Percentiles rank a stretch among this genome's conserved stretches.
phyloP scores from a whole-genome alignment of 1,140 invertebrate genomes.

The Dendroctonus valens region DNA sequence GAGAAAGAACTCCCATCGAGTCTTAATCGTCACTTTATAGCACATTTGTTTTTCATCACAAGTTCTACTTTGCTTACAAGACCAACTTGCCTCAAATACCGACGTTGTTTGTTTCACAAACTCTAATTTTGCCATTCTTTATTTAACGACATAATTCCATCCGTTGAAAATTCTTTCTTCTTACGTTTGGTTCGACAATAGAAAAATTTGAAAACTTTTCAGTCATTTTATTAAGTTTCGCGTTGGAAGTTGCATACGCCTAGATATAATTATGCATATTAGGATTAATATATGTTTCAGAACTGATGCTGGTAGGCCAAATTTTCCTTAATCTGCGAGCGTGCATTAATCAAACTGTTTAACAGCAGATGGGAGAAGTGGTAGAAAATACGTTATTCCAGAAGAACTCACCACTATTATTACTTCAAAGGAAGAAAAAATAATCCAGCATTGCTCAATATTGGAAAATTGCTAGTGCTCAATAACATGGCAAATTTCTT shows the following conservation, averaged over 20 bases:
- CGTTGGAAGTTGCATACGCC: conserved; percentile 3
- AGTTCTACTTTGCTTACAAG: neutral
- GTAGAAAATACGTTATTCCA: too few species aligned
- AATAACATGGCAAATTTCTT: too few species aligned
- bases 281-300: too few species aligned
- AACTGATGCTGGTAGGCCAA: too few species aligned
- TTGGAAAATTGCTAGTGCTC: too few species aligned
- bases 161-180: conserved; percentile 17
- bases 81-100: neutral
- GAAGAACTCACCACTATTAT: too few species aligned
- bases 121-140: conserved; percentile 12
- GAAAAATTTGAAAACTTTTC: conserved; percentile 20
- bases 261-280: conserved; percentile 9
- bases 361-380: too few species aligned
- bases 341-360: too few species aligned
- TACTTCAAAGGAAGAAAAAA: too few species aligned
- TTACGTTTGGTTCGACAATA: conserved; percentile 16
- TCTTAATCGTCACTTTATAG: neutral
- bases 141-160: conserved; percentile 17
- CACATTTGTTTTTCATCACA: neutral
- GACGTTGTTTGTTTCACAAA: neutral
- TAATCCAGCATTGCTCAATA: too few species aligned
- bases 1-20: neutral
- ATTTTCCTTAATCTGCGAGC: too few species aligned
- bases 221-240: conserved; percentile 18